Conservation (phyloP, 2,888 invertebrate species). For the Oxycera nigricornis region DNA sequence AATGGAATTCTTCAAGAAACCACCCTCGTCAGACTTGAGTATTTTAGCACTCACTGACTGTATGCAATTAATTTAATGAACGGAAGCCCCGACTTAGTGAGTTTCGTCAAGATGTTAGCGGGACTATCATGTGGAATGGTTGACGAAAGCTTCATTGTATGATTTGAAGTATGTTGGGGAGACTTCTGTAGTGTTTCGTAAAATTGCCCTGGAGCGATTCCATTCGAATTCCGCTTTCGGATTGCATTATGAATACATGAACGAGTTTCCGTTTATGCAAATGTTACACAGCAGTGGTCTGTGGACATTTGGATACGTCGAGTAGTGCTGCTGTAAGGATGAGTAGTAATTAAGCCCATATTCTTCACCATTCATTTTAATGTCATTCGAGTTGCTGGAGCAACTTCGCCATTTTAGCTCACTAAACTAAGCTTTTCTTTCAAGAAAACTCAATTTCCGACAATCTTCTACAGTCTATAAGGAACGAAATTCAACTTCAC, state of each 20-base stretch:
- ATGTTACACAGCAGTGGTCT: neutral
- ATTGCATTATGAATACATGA: conserved; percentile 1
- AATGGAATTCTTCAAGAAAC: conserved; percentile 40
- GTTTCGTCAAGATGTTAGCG: conserved; percentile 23
- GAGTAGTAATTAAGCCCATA: no score
- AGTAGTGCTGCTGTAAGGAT: no score
- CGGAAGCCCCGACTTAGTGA: conserved; percentile 4
- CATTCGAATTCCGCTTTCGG: neutral
- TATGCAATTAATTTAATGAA: conserved; percentile 36
- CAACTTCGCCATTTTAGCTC: no score
- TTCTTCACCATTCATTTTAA: no score
- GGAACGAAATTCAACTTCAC: no score
- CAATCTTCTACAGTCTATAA: no score
- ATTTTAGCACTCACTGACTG: conserved; percentile 14
- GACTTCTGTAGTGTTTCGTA: neutral
- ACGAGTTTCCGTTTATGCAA: neutral
- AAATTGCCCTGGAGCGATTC: neutral
- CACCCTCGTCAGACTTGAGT: neutral
- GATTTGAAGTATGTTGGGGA: neutral
- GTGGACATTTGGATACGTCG: neutral
- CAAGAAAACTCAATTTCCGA: no score
- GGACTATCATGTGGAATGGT: neutral
- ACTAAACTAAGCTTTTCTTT: no score
- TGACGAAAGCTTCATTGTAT: neutral
- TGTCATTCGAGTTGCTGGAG: no score